Base-by-base conservation (phyloP, 2,888 invertebrate species). In the Liopterus haemorrhoidalis region DNA sequence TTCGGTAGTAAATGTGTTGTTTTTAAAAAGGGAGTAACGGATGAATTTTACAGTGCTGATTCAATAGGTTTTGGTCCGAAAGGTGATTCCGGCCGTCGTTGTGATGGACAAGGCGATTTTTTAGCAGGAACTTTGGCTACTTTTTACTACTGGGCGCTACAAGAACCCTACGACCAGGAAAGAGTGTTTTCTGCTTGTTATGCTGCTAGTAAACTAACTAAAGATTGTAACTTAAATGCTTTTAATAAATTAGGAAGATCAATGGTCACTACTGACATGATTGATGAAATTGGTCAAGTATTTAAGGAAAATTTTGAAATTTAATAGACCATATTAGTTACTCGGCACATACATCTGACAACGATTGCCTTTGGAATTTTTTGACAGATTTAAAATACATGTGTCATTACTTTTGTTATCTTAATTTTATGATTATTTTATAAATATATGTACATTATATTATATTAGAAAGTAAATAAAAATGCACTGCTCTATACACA, bases 101-200 rank as follows among this genome's bases (percentile, higher is more conserved):
- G 96, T 69, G 99, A 97, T 4, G 99, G 99, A 1, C 99, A 99
- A 69, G 99, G 99, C 0, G 99, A 99, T 65, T 64, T 99, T 15
- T 68, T 99, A 4, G 81, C 89, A 32, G 99, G 99, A 4, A 75
- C 88, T 1, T 69, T 93, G 55, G 85, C 89, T 2, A 81, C 83
- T 25, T 92, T 96, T 65, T 75, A 85, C 53, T 76, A 80, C 63
- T 97, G 96, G 96, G 79, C 79, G 0, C 60, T 80, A 48, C 71
- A 75, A 48, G 67, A 72, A 5, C 67, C 70, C 20, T 15, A 56
- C 49, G 44, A 49, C 30, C 69, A 73, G 31, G 50, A 55, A 8
- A 42, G 76, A 49, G 74, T 78, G 6, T 75, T 85, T 53, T 65
- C 84, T 12, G 87, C 93, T 18, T 82, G 85, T 32, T 92, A 83